Percentiles rank a stretch among this genome's conserved stretches.
Conservation (phyloP, 2,888 invertebrate species). For the Ptilodon capucinus region DNA sequence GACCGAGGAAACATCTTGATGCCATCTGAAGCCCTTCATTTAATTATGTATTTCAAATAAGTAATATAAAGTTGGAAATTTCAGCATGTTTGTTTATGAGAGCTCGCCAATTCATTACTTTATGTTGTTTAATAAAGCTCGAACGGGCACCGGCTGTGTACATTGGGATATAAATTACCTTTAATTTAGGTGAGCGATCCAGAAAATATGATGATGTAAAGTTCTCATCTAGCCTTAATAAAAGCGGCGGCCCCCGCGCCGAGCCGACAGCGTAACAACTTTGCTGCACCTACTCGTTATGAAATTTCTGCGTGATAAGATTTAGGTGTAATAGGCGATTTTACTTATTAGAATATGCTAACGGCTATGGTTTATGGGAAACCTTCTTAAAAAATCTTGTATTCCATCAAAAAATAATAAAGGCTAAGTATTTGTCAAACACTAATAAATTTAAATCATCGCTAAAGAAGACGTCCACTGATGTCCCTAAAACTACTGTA, state of each 20-base stretch:
- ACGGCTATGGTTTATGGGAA: background rate
- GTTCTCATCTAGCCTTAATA: constrained; percentile 73
- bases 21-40: constrained; percentile 42
- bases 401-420: too few species aligned
- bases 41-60: constrained; percentile 55
- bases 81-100: constrained; percentile 67
- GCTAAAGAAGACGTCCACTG: too few species aligned
- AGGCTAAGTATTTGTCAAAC: too few species aligned
- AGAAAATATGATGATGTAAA: constrained; percentile 78
- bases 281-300: constrained; percentile 45
- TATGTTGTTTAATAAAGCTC: constrained; percentile 79
- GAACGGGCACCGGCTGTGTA: constrained; percentile 65
- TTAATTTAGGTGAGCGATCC: constrained; percentile 77
- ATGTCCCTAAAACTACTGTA: too few species aligned
- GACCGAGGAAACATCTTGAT: too few species aligned
- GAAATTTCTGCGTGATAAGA: constrained; percentile 31
- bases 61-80: constrained; percentile 68
- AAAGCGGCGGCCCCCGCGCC: constrained; percentile 41
- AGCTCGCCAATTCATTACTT: constrained; percentile 73
- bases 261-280: constrained; percentile 34
- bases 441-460: too few species aligned
- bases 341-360: constrained; percentile 23
- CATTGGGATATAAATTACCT: constrained; percentile 78
- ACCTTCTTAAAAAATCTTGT: too few species aligned
- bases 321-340: constrained; percentile 19